Base-by-base conservation (phyloP, 2,113 vertebrate genomes). In the Arizona elegans region DNA sequence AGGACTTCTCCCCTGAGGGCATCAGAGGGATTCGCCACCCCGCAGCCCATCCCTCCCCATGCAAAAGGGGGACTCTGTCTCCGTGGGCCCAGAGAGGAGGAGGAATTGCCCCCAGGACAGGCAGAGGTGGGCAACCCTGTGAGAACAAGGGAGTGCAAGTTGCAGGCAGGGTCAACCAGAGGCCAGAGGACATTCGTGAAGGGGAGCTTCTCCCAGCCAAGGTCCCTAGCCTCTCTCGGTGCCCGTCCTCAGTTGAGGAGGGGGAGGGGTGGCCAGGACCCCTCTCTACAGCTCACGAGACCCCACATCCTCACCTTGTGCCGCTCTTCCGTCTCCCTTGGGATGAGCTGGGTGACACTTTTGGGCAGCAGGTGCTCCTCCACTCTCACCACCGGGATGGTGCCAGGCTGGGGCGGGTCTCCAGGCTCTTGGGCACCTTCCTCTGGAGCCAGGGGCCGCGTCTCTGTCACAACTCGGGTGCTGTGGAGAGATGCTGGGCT, bases 321-420 rank as follows among this genome's bases (percentile, higher is more conserved):
- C 26, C 87, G 91, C 62, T 96, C 97, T 88, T 96, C 97, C 21
- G 95, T 56, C 33, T 96, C 97, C 95, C 93, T 19, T 1, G 23
- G 93, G 52, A 91, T 52, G 1, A 87, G 92, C 58, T 88, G 89
- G 21, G 89, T 1, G 33, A 93, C 56, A 8, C 89, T 55, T 33
- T 55, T 86, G 33, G 89, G 92, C 6, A 93, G 85, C n/a, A 75
- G 21, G 0, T 56, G 92, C n/a, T 91, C 92, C 26, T 93, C 92
- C 58, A 87, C 85, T 26, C 19, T 5, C 52, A 70, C 17, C 23
- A 50, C 9, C 0, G 85, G 89, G 26, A 56, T 1, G 26, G 33
- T 8, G 58, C n/a, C n/a, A 4, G 59, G 0, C 1, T 5, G 86
- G 29, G 19, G 43, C 1, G 10, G 8, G 11, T 43, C 9, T n/a